These are phyloP conservation scores for Chrysoperla carnea DNA, from an alignment of 1,140 invertebrate genomes.

Conservation along the genomic window DNA sequence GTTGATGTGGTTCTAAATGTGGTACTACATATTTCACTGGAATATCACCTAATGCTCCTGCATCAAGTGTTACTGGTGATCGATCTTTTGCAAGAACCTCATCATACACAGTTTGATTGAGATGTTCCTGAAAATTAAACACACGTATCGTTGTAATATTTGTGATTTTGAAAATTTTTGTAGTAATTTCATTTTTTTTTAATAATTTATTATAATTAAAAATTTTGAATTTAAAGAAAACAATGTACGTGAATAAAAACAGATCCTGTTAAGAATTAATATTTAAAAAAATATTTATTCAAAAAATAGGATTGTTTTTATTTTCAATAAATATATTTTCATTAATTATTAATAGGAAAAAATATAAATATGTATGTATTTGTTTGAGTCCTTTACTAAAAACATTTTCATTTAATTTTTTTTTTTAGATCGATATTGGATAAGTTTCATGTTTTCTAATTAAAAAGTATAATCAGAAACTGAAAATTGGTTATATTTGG, in stretches of 20 bases:
- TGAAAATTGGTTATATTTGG: too few relatives aligned
- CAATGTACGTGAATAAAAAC: not conserved
- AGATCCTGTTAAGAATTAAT: not conserved
- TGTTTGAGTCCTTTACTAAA: too few relatives aligned
- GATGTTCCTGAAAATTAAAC: not conserved
- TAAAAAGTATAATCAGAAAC: too few relatives aligned
- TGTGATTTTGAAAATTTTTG: not conserved
- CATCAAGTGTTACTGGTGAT: slow-evolving; percentile 26
- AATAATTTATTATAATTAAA: not conserved
- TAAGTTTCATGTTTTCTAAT: too few relatives aligned
- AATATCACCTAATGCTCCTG: slow-evolving; percentile 35
- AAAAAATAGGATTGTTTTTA: too few relatives aligned
- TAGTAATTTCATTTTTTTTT: not conserved
- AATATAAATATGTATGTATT: too few relatives aligned
- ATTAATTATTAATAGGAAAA: too few relatives aligned
- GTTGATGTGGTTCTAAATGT: slow-evolving; percentile 38
- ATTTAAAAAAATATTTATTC: too few relatives aligned
- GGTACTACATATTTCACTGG: slow-evolving; percentile 42
- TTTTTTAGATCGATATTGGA: too few relatives aligned
- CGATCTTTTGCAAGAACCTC: not conserved
- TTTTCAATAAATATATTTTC: too few relatives aligned
- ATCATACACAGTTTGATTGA: not conserved
- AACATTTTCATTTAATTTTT: too few relatives aligned
- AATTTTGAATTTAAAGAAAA: not conserved
- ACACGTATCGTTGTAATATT: not conserved